phyloP scores from a whole-genome alignment of 2,113 vertebrate genomes.

The Peromyscus leucopus region DNA sequence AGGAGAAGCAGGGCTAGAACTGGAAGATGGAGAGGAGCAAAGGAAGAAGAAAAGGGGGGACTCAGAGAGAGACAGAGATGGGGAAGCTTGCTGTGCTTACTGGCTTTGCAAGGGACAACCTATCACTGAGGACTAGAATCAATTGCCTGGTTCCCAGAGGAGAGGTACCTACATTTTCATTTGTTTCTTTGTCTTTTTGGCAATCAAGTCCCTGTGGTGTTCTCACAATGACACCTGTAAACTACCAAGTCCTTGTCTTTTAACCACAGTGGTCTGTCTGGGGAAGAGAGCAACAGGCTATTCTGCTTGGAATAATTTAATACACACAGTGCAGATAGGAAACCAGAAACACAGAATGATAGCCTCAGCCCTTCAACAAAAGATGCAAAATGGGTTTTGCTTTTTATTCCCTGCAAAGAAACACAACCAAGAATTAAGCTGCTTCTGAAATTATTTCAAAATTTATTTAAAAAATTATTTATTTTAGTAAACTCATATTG shows the following conservation, averaged over 20 bases:
- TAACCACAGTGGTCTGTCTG: background rate
- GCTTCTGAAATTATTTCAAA: background rate
- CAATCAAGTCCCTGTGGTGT: background rate
- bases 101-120: background rate
- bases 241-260: background rate
- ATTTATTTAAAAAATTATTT: background rate
- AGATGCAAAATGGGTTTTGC: background rate
- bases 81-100: background rate
- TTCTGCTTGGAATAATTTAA: slow-evolving; percentile 15
- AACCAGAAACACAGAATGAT: background rate
- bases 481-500: background rate
- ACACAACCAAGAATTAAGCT: background rate
- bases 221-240: background rate
- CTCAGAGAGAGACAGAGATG: background rate
- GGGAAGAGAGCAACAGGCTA: background rate
- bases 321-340: background rate
- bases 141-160: background rate
- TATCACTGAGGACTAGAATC: background rate
- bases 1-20: background rate
- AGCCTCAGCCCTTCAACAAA: background rate
- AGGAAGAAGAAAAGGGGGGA: background rate
- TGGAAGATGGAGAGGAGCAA: background rate
- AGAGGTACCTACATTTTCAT: background rate
- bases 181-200: slow-evolving; percentile 26
- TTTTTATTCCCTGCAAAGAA: slow-evolving; percentile 34